Percentiles rank a stretch among this genome's conserved stretches.
These are phyloP conservation scores for Microcebus lehilahytsara DNA, from an alignment of 2,113 vertebrate genomes.

Conservation along the genomic window DNA sequence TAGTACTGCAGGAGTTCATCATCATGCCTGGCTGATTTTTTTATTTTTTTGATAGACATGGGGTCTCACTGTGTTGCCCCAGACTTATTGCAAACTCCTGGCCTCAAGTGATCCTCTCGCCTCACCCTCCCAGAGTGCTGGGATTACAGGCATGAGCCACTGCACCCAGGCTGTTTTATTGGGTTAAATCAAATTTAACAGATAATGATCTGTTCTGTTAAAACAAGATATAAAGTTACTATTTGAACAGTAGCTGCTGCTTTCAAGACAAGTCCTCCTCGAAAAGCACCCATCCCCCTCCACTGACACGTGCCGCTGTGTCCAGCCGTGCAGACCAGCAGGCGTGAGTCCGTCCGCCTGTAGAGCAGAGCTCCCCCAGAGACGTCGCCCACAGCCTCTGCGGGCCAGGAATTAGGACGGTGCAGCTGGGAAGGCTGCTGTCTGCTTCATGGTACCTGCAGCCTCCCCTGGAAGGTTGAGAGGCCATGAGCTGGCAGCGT, in stretches of 20 bases:
- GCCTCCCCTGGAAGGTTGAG: background rate
- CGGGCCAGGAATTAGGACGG: background rate
- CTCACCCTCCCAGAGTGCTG: too few relatives aligned
- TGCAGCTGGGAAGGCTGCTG: background rate
- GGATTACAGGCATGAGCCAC: too few relatives aligned
- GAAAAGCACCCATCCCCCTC: rapidly evolving
- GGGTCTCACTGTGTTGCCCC: too few relatives aligned
- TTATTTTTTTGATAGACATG: too few relatives aligned
- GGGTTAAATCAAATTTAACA: background rate
- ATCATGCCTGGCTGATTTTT: too few relatives aligned
- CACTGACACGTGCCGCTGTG: rapidly evolving
- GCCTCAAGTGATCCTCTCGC: too few relatives aligned
- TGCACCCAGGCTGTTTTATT: background rate
- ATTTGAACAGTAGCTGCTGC: background rate
- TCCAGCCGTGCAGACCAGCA: rapidly evolving
- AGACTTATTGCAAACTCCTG: too few relatives aligned
- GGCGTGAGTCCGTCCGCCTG: rapidly evolving
- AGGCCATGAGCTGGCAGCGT: background rate
- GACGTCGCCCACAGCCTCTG: rapidly evolving
- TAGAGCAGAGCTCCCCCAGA: background rate
- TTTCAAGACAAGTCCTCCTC: background rate
- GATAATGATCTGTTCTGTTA: background rate
- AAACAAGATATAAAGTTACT: background rate
- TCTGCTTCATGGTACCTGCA: background rate
- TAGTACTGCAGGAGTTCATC: too few relatives aligned